A percentile compares a stretch with the other conserved stretches of the same genome.
phyloP scores from a whole-genome alignment of 2,888 invertebrate species.

The Noctua fimbriata region DNA sequence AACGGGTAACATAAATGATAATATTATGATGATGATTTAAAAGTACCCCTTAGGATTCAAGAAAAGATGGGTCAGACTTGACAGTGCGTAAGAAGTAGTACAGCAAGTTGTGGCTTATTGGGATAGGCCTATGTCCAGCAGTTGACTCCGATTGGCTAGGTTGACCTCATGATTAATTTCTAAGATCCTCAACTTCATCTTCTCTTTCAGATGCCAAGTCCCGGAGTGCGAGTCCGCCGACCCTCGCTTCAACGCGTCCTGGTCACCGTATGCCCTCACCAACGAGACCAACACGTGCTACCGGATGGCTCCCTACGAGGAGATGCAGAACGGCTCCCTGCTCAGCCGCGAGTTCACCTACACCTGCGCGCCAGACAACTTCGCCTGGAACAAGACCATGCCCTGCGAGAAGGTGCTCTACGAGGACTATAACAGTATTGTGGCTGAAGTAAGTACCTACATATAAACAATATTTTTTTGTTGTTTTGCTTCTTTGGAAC shows the following conservation, averaged over 20 bases:
- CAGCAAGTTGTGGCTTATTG: neutral
- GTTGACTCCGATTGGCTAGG: neutral
- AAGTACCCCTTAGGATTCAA: neutral
- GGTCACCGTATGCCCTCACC: conserved; percentile 84
- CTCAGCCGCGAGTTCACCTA: conserved; percentile 50
- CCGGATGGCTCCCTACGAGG: conserved; percentile 71
- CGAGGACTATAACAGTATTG: conserved; percentile 91
- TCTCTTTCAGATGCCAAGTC: conserved; percentile 78
- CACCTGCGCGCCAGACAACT: conserved; percentile 82
- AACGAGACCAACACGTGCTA: conserved; percentile 84
- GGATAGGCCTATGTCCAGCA: neutral
- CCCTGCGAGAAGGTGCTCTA: conserved; percentile 90
- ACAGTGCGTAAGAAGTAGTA: neutral
- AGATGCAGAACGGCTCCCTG: conserved; percentile 37
- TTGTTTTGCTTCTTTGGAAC: neutral
- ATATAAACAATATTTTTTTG: neutral
- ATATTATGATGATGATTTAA: neutral
- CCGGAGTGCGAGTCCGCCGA: conserved; percentile 81
- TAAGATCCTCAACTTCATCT: neutral
- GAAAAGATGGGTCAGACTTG: neutral
- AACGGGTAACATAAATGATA: no score
- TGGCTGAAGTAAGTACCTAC: conserved; percentile 87
- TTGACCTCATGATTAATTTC: neutral
- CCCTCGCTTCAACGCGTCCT: conserved; percentile 81
- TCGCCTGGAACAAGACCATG: conserved; percentile 76